Conservation (phyloP, 2,888 invertebrate genomes). For the Axea sp. region DNA sequence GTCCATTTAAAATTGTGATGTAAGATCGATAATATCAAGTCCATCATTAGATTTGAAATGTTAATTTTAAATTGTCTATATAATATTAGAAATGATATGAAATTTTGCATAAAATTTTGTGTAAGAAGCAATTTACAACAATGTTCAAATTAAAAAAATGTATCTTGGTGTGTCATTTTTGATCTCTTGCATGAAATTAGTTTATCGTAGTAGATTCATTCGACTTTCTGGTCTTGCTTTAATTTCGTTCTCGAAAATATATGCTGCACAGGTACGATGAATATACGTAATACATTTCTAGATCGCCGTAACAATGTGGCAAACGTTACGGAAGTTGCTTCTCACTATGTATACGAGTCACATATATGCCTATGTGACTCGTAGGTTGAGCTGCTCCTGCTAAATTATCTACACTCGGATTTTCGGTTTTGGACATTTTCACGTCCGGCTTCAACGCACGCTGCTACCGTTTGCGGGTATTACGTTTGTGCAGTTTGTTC, state of each 20-base stretch:
- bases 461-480: constrained; percentile 45
- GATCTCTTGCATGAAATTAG: constrained; percentile 26
- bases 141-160: constrained; percentile 41
- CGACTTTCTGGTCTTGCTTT: constrained; percentile 42
- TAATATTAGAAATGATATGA: no score
- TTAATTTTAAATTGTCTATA: no score
- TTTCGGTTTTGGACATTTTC: constrained; percentile 58
- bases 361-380: not conserved
- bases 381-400: constrained; percentile 40
- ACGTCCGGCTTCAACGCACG: constrained; percentile 55
- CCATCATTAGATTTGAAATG: no score
- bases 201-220: constrained; percentile 38
- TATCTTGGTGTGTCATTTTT: not conserved
- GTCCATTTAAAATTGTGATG: no score
- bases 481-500: constrained; percentile 29
- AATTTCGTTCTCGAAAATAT: constrained; percentile 47
- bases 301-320: constrained; percentile 59
- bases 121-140: no score
- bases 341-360: constrained; percentile 37
- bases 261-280: constrained; percentile 31
- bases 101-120: no score
- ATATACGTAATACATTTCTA: constrained; percentile 60
- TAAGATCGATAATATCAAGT: no score
- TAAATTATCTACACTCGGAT: constrained; percentile 63
- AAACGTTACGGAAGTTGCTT: constrained; percentile 61